Base-by-base conservation (phyloP, 2,797 vertebrate species). In the Danio choprae region DNA sequence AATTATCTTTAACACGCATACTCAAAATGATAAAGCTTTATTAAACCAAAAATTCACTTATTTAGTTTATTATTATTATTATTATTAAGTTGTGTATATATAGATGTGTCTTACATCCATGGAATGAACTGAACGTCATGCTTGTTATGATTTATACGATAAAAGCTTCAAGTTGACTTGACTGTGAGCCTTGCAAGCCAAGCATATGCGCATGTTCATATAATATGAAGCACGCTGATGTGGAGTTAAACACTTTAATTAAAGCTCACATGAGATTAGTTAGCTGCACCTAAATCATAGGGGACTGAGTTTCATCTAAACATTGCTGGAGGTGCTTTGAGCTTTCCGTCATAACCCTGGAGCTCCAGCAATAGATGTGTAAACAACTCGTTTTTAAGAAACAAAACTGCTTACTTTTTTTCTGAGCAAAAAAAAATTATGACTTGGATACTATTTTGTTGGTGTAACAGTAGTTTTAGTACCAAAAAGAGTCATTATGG, bases 221-320 rank as follows among this genome's bases (percentile, higher is more conserved):
- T 20, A 58, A 74, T 80, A 41, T 72, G 50, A 79, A 74, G 64
- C 75, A 63, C 20, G 38, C n/a, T 65, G 40, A 11, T 76, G 58
- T 60, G 55, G 38, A 59, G 43, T 15, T 59, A 62, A 74, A 74
- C 36, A 65, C 5, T 12, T 56, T 43, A 43, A 55, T 53, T 78
- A 62, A 51, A 36, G 64, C n/a, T 67, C 59, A 74, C 51, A 53
- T 65, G 51, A 82, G 53, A 63, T 53, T 73, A 38, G 55, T 79
- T 79, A 58, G 64, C 50, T 46, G 50, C 41, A 38, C 7, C 16
- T 48, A 18, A 67, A 77, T 29, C 51, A 1, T 2, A 48, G 8
- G 58, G 58, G 43, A 80, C 5, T 8, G 15, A 43, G 58, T 74
- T 55, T 46, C 29, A 41, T 70, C 46, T 55, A 70, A 63, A 65